A percentile compares a stretch with the other conserved stretches of the same genome.
phyloP scores from a whole-genome alignment of 2,113 vertebrate genomes.

The Corvus hawaiiensis region DNA sequence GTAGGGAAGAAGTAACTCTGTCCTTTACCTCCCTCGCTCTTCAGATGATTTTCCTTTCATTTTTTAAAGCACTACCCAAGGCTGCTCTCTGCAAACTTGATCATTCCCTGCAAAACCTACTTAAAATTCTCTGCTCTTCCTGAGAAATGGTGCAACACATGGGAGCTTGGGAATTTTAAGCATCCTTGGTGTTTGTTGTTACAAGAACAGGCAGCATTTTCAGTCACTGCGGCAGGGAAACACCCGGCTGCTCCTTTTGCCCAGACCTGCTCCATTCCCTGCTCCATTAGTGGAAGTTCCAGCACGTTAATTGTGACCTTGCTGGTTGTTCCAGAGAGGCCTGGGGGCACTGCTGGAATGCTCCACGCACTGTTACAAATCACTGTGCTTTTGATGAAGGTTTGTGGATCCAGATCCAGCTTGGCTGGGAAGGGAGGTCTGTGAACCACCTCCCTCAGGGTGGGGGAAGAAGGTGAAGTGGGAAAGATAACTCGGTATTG shows the following conservation, averaged over 20 bases:
- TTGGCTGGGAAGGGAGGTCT: not conserved
- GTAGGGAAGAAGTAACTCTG: not conserved
- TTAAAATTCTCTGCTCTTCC: not conserved
- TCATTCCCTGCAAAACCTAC: not conserved
- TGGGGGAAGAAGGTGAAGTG: too few relatives aligned
- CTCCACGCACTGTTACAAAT: not conserved
- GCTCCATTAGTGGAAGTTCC: not conserved
- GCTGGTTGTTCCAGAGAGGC: not conserved
- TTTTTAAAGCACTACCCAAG: not conserved
- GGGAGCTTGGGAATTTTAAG: not conserved
- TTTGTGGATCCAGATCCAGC: not conserved
- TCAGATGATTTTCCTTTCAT: not conserved
- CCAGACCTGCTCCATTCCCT: not conserved
- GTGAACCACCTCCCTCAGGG: accelerated
- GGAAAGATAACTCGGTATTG: not conserved
- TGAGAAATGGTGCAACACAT: not conserved
- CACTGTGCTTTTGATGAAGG: not conserved
- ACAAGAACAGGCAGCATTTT: not conserved
- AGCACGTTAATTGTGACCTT: not conserved
- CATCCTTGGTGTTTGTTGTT: not conserved
- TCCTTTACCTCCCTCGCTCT: not conserved
- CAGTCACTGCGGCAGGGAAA: not conserved
- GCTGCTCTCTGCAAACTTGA: not conserved
- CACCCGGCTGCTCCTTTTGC: not conserved
- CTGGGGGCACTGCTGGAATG: not conserved